Evolutionary conservation across 1,140 invertebrate genomes (phyloP).

Genomic region (Pissodes strobi): DNA sequence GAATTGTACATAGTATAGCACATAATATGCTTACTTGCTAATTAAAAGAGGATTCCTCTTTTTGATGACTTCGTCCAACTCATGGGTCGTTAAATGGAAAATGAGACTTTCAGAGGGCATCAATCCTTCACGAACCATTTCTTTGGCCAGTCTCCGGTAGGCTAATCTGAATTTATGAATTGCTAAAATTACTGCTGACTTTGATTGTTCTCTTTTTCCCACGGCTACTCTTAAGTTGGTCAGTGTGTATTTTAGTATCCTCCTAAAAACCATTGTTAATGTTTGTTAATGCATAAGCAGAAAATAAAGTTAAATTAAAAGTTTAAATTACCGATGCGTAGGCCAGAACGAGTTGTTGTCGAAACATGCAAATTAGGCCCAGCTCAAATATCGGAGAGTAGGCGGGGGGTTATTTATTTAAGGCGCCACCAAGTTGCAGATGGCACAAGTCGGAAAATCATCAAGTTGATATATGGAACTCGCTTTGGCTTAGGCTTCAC

Average conservation of each 20-base stretch:
- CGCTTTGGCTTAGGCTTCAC: too few species aligned
- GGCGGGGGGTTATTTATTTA: too few species aligned
- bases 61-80: conserved; percentile 65
- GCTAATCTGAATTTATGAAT: conserved; percentile 67
- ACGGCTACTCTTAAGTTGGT: conserved; percentile 66
- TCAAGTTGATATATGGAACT: too few species aligned
- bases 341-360: too few species aligned
- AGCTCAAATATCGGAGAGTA: too few species aligned
- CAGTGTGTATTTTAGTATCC: conserved; percentile 60
- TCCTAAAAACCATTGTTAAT: conserved; percentile 53
- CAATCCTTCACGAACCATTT: conserved; percentile 65
- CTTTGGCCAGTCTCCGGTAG: conserved; percentile 61
- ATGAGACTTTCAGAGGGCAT: conserved; percentile 70
- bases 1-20: too few species aligned
- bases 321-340: neutral
- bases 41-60: conserved; percentile 63
- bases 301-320: neutral
- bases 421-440: too few species aligned
- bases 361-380: too few species aligned
- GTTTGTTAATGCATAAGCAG: neutral
- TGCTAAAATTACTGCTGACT: conserved; percentile 64
- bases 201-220: conserved; percentile 67
- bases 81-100: conserved; percentile 70
- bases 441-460: too few species aligned
- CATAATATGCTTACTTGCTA: conserved; percentile 71